Percentiles rank a stretch among this genome's conserved stretches.
These are phyloP conservation scores for Drosophila tripunctata DNA, from an alignment of 2,888 invertebrate species.

Conservation along the genomic window DNA sequence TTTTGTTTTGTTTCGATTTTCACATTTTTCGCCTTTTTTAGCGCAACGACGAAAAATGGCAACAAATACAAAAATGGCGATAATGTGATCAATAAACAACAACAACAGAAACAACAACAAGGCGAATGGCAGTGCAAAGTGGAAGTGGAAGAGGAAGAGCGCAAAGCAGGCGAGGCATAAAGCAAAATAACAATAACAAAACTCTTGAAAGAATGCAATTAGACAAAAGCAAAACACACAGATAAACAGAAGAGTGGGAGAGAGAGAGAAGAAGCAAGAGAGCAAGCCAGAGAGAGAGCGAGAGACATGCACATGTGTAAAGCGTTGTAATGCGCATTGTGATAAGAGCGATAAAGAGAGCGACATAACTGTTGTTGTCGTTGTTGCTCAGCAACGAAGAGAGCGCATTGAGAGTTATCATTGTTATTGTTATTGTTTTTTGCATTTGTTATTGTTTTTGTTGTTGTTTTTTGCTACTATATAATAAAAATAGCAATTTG, in stretches of 20 bases:
- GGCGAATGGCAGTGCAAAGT: background rate
- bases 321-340: constrained; percentile 53
- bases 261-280: constrained; percentile 1
- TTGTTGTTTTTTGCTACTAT: constrained; percentile 29
- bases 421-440: constrained; percentile 41
- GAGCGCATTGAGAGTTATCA: constrained; percentile 30
- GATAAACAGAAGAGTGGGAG: constrained; percentile 6
- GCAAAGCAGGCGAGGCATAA: constrained; percentile 7
- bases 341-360: constrained; percentile 47
- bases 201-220: constrained; percentile 68
- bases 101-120: constrained; percentile 40
- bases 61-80: constrained; percentile 78
- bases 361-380: background rate
- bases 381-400: background rate
- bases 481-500: constrained; percentile 78
- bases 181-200: constrained; percentile 44
- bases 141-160: background rate
- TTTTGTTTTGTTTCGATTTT: constrained; percentile 28
- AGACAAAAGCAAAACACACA: constrained; percentile 17
- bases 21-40: constrained; percentile 38
- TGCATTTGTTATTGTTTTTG: constrained; percentile 45
- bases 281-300: background rate
- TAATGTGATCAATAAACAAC: constrained; percentile 71
- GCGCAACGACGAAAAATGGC: constrained; percentile 64
- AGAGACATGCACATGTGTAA: constrained; percentile 63